phyloP scores from a whole-genome alignment of 92 coral and sea anemone species.

The Siderastrea radians region DNA sequence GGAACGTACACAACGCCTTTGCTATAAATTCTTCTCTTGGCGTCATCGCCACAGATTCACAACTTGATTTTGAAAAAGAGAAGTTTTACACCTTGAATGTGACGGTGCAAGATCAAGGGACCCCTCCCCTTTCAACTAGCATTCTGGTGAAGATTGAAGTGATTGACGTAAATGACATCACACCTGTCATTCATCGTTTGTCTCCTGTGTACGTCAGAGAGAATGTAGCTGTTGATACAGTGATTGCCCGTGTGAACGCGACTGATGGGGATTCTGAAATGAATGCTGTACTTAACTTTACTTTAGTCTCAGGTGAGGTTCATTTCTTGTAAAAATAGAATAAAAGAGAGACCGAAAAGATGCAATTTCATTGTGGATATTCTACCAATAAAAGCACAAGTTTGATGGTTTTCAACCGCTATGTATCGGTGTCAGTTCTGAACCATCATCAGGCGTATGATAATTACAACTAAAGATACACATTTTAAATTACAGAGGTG shows the following conservation, averaged over 20 bases:
- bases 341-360: no score
- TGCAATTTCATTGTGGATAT: background rate
- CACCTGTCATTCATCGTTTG: slow-evolving; percentile 43
- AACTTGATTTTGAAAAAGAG: slow-evolving; percentile 47
- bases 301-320: slow-evolving; percentile 63
- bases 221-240: slow-evolving; percentile 57
- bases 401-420: no score
- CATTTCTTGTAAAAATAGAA: background rate
- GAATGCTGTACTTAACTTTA: slow-evolving; percentile 64
- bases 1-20: slow-evolving; percentile 42
- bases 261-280: slow-evolving; percentile 63
- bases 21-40: slow-evolving; percentile 37
- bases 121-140: slow-evolving; percentile 42
- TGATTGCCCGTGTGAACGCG: slow-evolving; percentile 51
- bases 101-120: slow-evolving; percentile 58
- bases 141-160: slow-evolving; percentile 33
- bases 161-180: slow-evolving; percentile 69
- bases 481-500: no score
- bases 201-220: slow-evolving; percentile 62
- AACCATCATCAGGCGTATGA: no score
- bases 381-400: no score
- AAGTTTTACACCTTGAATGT: slow-evolving; percentile 43
- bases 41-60: slow-evolving; percentile 29
- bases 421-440: no score
- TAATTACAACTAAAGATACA: no score